A percentile compares a stretch with the other conserved stretches of the same genome.
These are phyloP conservation scores for Egretta garzetta DNA, from an alignment of 2,113 vertebrate species.

Conservation along the genomic window DNA sequence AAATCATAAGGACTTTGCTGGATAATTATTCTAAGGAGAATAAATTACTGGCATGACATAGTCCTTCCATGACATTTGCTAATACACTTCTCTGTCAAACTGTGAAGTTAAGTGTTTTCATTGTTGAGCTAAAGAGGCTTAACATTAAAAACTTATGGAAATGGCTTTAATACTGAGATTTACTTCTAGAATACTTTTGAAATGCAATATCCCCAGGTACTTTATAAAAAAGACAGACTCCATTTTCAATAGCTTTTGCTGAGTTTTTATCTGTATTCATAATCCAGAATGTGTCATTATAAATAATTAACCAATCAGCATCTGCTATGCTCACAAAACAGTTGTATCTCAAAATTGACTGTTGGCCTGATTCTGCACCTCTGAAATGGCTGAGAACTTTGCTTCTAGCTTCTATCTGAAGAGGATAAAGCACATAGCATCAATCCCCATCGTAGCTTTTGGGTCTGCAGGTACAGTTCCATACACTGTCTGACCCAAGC, in stretches of 20 bases:
- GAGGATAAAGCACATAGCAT: neutral
- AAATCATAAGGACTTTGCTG: conserved; percentile 23
- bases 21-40: conserved; percentile 37
- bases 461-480: neutral
- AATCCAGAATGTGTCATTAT: conserved; percentile 7
- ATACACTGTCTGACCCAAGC: neutral
- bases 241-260: conserved; percentile 21
- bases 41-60: conserved; percentile 28
- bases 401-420: neutral
- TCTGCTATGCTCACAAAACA: conserved; percentile 3
- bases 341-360: neutral
- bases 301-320: conserved; percentile 54
- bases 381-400: neutral
- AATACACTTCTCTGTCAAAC: conserved; percentile 63
- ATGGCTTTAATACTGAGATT: conserved; percentile 63
- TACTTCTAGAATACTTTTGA: conserved; percentile 50
- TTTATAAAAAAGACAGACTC: neutral
- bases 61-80: conserved; percentile 51
- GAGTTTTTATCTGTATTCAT: conserved; percentile 39
- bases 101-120: conserved; percentile 68
- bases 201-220: conserved; percentile 34
- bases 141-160: conserved; percentile 64
- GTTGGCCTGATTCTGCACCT: neutral
- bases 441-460: neutral
- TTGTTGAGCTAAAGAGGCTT: conserved; percentile 68